These are phyloP conservation scores for Halcyon leucocephala DNA, from an alignment of 2,797 vertebrate genomes.

Conservation along the genomic window DNA sequence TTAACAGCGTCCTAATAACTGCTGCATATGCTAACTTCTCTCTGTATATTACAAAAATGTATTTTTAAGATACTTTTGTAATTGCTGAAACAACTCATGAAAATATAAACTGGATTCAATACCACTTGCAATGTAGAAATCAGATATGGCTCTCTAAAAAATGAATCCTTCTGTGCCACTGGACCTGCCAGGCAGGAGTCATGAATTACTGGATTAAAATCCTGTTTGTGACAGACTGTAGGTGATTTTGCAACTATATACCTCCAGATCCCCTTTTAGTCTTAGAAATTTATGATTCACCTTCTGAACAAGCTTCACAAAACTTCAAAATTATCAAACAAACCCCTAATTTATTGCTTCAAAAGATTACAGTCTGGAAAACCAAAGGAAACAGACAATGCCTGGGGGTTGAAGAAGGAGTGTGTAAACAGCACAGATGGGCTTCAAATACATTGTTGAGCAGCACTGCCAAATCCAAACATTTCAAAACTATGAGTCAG, in stretches of 20 bases:
- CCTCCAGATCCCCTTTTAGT: background rate
- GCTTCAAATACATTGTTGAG: conserved; percentile 45
- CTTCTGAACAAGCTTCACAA: conserved; percentile 13
- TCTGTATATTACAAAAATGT: background rate
- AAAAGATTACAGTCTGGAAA: conserved; percentile 37
- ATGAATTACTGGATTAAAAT: conserved; percentile 12
- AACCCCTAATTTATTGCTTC: conserved; percentile 47
- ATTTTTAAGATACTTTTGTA: background rate
- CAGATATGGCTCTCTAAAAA: background rate
- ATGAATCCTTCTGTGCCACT: background rate
- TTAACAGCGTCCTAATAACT: conserved; percentile 21
- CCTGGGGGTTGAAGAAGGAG: conserved; percentile 34
- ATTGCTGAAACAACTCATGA: background rate
- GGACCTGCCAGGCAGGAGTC: background rate
- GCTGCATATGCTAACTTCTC: background rate
- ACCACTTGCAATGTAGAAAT: background rate
- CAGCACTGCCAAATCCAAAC: conserved; percentile 12
- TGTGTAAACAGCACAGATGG: conserved; percentile 52
- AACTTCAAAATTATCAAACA: conserved; percentile 47
- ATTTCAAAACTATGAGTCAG: conserved; percentile 61
- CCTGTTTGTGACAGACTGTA: conserved; percentile 20
- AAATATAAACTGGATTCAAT: background rate
- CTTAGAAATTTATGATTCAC: conserved; percentile 44
- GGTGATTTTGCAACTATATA: conserved; percentile 6
- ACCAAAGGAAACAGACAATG: conserved; percentile 55